Evolutionary conservation across 2,888 invertebrate genomes (phyloP).

Genomic region (Bembecia ichneumoniformis): DNA sequence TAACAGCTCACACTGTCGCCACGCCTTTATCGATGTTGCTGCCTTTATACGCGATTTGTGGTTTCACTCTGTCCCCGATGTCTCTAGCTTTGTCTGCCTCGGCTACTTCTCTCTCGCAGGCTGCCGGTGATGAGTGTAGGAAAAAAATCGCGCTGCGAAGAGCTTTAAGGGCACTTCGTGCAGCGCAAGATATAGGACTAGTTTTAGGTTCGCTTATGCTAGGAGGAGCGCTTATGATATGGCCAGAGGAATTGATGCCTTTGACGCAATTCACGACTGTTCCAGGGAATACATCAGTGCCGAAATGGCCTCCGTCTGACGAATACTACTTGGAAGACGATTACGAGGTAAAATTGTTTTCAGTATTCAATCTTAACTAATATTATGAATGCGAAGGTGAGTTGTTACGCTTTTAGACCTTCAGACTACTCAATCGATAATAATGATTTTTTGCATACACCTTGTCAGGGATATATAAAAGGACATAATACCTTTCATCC

Average conservation of each 20-base stretch:
- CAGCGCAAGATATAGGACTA: conserved; percentile 60
- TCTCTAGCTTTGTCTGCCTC: conserved; percentile 72
- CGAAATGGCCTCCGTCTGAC: conserved; percentile 54
- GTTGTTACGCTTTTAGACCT: too few relatives aligned
- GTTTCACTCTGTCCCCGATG: conserved; percentile 72
- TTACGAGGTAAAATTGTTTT: conserved; percentile 52
- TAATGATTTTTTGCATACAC: too few relatives aligned
- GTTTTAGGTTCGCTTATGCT: conserved; percentile 53
- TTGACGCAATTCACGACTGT: conserved; percentile 50
- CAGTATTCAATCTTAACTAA: too few relatives aligned
- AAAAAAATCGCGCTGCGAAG: conserved; percentile 51
- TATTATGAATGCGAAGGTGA: too few relatives aligned
- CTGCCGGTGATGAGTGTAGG: conserved; percentile 56
- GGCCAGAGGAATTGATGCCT: conserved; percentile 56
- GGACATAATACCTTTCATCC: too few relatives aligned
- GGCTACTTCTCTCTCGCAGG: conserved; percentile 72
- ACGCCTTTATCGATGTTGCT: conserved; percentile 48
- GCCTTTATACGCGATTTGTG: conserved; percentile 59
- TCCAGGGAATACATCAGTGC: conserved; percentile 44
- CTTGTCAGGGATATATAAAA: too few relatives aligned
- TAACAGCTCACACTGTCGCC: conserved; percentile 69
- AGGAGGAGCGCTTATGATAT: conserved; percentile 61
- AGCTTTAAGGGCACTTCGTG: conserved; percentile 50
- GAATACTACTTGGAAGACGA: conserved; percentile 71
- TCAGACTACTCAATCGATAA: too few relatives aligned